phyloP scores from a whole-genome alignment of 35 echinoderm and acorn worm genomes.

The Apostichopus japonicus region DNA sequence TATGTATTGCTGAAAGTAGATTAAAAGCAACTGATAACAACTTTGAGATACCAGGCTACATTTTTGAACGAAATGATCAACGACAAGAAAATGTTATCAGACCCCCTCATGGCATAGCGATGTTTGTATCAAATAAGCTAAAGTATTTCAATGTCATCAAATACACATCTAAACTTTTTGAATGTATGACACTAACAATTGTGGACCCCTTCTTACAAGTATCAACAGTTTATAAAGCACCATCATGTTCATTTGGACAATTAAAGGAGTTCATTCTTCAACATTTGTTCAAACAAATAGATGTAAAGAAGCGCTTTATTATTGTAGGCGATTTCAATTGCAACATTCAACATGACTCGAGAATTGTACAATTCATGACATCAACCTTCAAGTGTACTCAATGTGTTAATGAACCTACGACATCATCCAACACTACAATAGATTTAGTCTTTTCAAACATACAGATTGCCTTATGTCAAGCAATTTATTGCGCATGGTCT shows the following conservation, averaged over 20 bases:
- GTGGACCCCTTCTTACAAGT: background rate
- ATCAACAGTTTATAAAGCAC: background rate
- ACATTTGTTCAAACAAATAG: background rate
- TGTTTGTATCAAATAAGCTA: no score
- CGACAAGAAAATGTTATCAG: no score
- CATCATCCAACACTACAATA: background rate
- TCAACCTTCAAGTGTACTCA: background rate
- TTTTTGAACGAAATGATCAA: no score
- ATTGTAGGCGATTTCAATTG: conserved; percentile 20
- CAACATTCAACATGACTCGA: background rate
- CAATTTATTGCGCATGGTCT: conserved; percentile 27
- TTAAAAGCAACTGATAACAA: no score
- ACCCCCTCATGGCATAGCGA: no score
- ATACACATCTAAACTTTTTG: background rate
- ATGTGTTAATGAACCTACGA: background rate
- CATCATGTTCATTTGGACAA: conserved; percentile 13
- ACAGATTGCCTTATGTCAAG: background rate
- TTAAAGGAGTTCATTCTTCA: background rate
- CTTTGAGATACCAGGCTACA: no score
- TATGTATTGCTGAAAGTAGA: no score
- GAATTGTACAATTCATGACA: background rate
- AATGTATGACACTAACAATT: background rate
- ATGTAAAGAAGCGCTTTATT: background rate
- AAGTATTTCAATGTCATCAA: no score
- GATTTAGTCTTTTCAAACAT: background rate